A percentile compares a stretch with the other conserved stretches of the same genome.
phyloP scores from a whole-genome alignment of 1,140 invertebrate genomes.

The Cyphomyrmex costatus region DNA sequence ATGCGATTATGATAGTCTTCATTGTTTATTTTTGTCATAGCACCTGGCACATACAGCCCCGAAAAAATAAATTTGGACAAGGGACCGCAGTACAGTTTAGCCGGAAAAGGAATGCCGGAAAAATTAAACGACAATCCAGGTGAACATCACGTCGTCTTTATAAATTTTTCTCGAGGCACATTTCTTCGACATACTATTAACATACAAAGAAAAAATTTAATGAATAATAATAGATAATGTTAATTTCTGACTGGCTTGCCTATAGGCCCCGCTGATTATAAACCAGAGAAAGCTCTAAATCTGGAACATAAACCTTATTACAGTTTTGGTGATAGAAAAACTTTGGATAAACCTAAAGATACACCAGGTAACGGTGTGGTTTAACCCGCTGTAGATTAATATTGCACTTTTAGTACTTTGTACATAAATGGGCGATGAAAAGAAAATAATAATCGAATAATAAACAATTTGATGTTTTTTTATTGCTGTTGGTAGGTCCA shows the following conservation, averaged over 20 bases:
- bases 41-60: slow-evolving; percentile 71
- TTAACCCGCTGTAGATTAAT: slow-evolving; percentile 9
- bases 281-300: slow-evolving; percentile 89
- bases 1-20: neutral
- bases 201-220: slow-evolving; percentile 13
- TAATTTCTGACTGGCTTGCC: slow-evolving; percentile 55
- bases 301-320: slow-evolving; percentile 89
- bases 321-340: slow-evolving; percentile 87
- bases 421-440: neutral
- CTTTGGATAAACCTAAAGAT: slow-evolving; percentile 77
- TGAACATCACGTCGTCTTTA: neutral
- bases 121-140: slow-evolving; percentile 49
- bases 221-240: slow-evolving; percentile 22
- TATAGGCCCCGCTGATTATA: slow-evolving; percentile 87
- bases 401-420: slow-evolving; percentile 11
- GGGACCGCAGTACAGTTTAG: slow-evolving; percentile 88
- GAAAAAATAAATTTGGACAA: slow-evolving; percentile 88
- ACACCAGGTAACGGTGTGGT: slow-evolving; percentile 74
- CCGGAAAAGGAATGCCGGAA: slow-evolving; percentile 68
- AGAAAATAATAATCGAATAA: neutral
- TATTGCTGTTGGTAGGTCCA: slow-evolving; percentile 68
- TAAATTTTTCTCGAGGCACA: neutral
- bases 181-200: slow-evolving; percentile 29
- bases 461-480: slow-evolving; percentile 3
- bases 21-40: slow-evolving; percentile 21